Conservation (phyloP, 2,113 vertebrate species). For the Hyperoodon ampullatus region DNA sequence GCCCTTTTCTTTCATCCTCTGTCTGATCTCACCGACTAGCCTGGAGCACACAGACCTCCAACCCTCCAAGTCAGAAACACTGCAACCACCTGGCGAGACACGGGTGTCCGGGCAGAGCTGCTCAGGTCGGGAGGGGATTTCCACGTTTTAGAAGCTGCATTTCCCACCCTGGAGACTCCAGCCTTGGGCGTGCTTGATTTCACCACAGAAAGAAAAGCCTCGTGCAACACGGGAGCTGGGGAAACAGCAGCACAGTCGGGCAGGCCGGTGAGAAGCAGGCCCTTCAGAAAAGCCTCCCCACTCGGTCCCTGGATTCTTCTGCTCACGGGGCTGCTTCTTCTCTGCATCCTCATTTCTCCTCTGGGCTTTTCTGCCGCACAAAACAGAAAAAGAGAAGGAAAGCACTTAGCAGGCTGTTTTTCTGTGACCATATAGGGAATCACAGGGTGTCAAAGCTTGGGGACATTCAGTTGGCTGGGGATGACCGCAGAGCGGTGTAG, state of each 20-base stretch:
- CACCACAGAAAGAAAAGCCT: neutral
- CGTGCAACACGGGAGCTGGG: fast-evolving
- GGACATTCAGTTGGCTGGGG: fast-evolving
- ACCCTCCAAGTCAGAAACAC: neutral
- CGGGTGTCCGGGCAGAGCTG: neutral
- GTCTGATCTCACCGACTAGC: neutral
- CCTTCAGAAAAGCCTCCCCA: neutral
- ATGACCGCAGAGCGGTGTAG: fast-evolving
- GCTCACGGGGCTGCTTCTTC: neutral
- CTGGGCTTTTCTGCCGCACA: neutral
- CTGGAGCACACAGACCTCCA: neutral
- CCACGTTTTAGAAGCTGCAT: neutral
- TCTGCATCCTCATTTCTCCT: neutral
- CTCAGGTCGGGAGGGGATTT: neutral
- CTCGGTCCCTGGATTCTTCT: neutral
- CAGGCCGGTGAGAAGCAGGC: neutral
- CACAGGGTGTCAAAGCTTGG: neutral
- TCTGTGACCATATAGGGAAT: neutral
- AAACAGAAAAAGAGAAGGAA: neutral
- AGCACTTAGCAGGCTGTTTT: neutral
- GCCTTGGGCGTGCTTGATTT: neutral
- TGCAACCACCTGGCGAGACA: neutral
- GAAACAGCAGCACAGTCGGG: neutral
- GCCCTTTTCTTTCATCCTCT: neutral
- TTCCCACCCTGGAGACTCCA: neutral